phyloP scores from a whole-genome alignment of 2,113 vertebrate genomes.

The Epinephelus lanceolatus region DNA sequence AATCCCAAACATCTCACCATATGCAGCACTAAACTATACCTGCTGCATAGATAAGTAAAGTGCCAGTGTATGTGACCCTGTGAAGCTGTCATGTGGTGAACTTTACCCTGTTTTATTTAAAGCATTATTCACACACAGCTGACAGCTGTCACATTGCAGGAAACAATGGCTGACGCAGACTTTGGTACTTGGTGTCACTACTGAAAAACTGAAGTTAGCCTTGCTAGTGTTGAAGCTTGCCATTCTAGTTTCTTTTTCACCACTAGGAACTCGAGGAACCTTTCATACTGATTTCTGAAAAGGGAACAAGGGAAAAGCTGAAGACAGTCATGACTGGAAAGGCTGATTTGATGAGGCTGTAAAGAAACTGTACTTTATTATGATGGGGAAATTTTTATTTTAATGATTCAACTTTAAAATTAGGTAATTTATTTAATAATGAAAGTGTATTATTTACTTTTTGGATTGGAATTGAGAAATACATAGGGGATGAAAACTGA shows the following conservation, averaged over 20 bases:
- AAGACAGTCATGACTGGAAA: neutral
- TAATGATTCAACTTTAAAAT: no score
- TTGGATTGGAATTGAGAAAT: neutral
- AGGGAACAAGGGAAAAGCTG: neutral
- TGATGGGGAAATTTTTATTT: no score
- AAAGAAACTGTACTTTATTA: neutral
- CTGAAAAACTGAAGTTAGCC: neutral
- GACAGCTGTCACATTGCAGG: neutral
- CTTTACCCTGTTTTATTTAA: neutral
- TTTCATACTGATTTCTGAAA: neutral
- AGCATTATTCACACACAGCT: neutral
- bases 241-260: neutral
- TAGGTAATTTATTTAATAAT: no score
- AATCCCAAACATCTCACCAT: no score
- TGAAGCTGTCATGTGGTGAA: neutral
- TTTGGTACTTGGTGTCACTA: neutral
- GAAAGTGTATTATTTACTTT: neutral
- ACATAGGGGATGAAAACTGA: neutral
- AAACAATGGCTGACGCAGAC: neutral
- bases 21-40: neutral
- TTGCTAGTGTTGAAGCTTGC: neutral
- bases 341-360: neutral
- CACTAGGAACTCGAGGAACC: neutral
- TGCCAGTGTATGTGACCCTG: neutral
- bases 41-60: neutral